phyloP scores from a whole-genome alignment of 2,888 invertebrate genomes.

The Trachelus tabidus region DNA sequence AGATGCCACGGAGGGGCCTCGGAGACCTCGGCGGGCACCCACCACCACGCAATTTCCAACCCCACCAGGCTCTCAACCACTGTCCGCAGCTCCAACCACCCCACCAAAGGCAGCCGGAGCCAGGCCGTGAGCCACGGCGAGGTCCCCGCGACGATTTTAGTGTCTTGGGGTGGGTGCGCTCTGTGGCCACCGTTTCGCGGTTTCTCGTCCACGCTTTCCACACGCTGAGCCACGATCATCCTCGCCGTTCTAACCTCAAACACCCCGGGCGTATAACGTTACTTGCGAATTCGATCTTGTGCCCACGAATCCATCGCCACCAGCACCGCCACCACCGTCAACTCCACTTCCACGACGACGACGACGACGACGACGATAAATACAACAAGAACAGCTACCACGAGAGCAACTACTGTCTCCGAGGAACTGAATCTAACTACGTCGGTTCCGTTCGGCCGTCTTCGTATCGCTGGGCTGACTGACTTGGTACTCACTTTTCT shows the following conservation, averaged over 20 bases:
- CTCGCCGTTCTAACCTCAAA: background rate
- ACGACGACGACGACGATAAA: background rate
- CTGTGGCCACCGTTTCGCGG: conserved; percentile 61
- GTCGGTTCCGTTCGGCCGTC: background rate
- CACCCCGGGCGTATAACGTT: conserved; percentile 60
- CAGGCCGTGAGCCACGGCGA: conserved; percentile 62
- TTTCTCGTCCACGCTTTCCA: conserved; percentile 44
- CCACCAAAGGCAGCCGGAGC: conserved; percentile 63
- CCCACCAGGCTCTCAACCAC: conserved; percentile 66
- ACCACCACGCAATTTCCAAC: conserved; percentile 67
- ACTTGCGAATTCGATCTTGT: conserved; percentile 63
- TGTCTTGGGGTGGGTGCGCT: conserved; percentile 65
- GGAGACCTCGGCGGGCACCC: conserved; percentile 57
- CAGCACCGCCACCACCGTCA: background rate
- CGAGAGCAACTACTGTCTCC: background rate
- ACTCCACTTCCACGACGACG: background rate
- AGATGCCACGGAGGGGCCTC: conserved; percentile 63
- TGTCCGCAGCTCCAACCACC: conserved; percentile 66
- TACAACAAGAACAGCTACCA: background rate
- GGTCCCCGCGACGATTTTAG: conserved; percentile 65
- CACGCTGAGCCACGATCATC: conserved; percentile 58
- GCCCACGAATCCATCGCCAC: conserved; percentile 21
- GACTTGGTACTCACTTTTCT: background rate
- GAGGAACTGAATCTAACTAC: background rate
- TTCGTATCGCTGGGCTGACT: background rate